A percentile compares a stretch with the other conserved stretches of the same genome.
These are phyloP conservation scores for Xenopus laevis DNA, from an alignment of 2,113 vertebrate species.

Conservation along the genomic window DNA sequence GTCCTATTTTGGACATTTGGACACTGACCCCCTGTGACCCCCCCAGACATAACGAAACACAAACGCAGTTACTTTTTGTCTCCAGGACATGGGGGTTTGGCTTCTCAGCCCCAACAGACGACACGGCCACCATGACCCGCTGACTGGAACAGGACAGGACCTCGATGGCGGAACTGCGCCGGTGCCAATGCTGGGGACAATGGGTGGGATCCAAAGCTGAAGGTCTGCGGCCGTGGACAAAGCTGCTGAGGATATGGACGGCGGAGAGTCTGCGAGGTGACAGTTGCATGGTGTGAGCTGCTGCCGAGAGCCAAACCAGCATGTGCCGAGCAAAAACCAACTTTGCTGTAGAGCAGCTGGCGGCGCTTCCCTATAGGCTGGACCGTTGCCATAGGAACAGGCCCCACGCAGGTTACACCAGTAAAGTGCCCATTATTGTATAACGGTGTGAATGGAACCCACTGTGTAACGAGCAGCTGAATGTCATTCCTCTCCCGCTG, in stretches of 20 bases:
- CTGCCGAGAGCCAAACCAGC: constrained; percentile 1
- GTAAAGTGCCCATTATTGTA: background rate
- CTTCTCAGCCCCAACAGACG: constrained; percentile 65
- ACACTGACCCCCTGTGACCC: too few relatives aligned
- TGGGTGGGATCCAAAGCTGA: constrained; percentile 70
- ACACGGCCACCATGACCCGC: constrained; percentile 73
- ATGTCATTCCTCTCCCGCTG: background rate
- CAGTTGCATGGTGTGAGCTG: constrained; percentile 61
- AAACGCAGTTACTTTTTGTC: constrained; percentile 70
- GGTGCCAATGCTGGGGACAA: constrained; percentile 63
- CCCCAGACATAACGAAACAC: background rate
- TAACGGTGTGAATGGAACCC: background rate
- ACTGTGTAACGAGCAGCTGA: background rate
- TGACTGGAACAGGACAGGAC: constrained; percentile 74
- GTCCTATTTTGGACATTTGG: too few relatives aligned
- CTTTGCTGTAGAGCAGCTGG: constrained; percentile 55
- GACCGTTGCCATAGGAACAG: constrained; percentile 78
- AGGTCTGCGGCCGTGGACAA: constrained; percentile 65
- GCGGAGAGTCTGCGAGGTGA: constrained; percentile 55
- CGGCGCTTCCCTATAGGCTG: constrained; percentile 65
- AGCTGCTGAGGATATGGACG: constrained; percentile 60
- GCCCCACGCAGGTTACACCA: background rate
- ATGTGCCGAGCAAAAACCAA: constrained; percentile 49
- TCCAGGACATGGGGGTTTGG: constrained; percentile 53
- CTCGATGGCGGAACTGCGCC: constrained; percentile 66